A percentile compares a stretch with the other conserved stretches of the same genome.
Conservation (phyloP, 2,113 vertebrate genomes). For the Nothocercus julius region DNA sequence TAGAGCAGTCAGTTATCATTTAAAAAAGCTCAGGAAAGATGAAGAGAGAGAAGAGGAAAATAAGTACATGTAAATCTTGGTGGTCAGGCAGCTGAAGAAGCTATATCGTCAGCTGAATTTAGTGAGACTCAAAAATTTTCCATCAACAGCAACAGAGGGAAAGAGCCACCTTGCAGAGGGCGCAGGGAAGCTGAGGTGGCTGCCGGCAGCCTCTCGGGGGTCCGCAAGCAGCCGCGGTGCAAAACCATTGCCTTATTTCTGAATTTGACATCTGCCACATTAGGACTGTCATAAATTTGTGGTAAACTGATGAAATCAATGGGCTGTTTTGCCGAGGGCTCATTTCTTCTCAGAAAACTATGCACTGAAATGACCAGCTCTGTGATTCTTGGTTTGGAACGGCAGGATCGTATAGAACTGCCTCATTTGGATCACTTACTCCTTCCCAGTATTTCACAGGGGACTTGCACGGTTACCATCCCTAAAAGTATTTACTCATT, state of each 20-base stretch:
- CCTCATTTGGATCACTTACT: background rate
- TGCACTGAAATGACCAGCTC: background rate
- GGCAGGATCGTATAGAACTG: background rate
- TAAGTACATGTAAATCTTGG: background rate
- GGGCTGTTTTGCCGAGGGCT: slow-evolving; percentile 11
- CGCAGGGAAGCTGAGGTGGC: background rate
- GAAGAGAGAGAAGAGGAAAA: background rate
- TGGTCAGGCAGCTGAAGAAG: background rate
- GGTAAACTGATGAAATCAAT: slow-evolving; percentile 26
- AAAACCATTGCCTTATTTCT: background rate
- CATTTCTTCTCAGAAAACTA: slow-evolving; percentile 12
- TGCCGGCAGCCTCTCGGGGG: background rate
- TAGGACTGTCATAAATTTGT: background rate
- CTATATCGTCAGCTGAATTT: background rate
- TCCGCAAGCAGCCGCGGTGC: background rate
- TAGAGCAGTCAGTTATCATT: slow-evolving; percentile 15
- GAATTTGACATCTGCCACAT: background rate
- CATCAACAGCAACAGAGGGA: background rate
- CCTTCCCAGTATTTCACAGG: background rate
- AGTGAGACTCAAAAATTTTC: background rate
- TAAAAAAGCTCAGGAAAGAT: slow-evolving; percentile 1
- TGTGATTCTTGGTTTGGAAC: background rate
- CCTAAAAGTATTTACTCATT: background rate
- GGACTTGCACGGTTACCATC: background rate
- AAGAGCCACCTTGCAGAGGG: background rate